Evolutionary conservation across 1,140 invertebrate genomes (phyloP), one percentile per base, ranked within the genome.

Genomic region (Drosophila tani): DNA sequence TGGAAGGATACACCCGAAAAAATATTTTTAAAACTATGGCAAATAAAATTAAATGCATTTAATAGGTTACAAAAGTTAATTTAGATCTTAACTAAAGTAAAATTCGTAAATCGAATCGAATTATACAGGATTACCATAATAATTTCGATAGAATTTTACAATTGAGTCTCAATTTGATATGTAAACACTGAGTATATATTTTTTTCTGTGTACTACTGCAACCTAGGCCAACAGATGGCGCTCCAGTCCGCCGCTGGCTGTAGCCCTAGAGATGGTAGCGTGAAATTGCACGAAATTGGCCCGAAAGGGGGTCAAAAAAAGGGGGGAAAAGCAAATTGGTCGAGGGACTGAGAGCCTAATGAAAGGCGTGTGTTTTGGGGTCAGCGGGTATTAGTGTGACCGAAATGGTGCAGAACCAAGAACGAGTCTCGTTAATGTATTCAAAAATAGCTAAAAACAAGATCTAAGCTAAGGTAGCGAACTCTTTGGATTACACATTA

Each of bases 221-320:
- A 62, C 45, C 56, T 64, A 15, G 49, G 43, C 53, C 65, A 53
- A 67, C 82, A 85, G 82, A 86, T 86, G 82, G 69, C 67, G 82
- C 73, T 57, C n/a, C 9, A n/a, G 12, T 27, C 12, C 14, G 17
- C 40, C 40, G 29, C 40, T 27, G 43, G 59, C 50, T 21, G 35
- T 59, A 51, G 56, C 59, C 63, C 62, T 69, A 58, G 47, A 51
- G 81, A 75, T 67, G 57, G 43, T 35, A 56, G 59, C 67, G 45
- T 59, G 46, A 43, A 73, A 70, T 69, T 50, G 65, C 19, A 43
- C 45, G 45, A 47, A 73, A 73, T 71, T 58, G 45, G 38, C 21
- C 24, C 27, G 29, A 47, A 67, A 68, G 15, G 24, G 27, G 32
- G 32, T 19, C n/a, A 5, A 24, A 27, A 15, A 21, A 3, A 35